Conservation (phyloP, 2,113 vertebrate species). For the Stegostoma tigrinum region DNA sequence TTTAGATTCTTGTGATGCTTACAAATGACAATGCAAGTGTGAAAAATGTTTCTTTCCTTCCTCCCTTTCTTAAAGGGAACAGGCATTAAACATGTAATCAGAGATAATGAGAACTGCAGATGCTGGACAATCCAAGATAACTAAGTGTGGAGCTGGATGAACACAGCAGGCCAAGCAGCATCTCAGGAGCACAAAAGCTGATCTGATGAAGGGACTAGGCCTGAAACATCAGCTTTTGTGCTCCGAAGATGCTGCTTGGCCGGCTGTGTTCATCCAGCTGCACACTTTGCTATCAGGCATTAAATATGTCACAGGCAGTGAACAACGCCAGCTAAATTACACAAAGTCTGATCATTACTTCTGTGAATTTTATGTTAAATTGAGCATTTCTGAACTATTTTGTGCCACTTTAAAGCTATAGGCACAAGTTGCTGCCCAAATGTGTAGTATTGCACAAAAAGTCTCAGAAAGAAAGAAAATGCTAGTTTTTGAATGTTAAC, state of each 20-base stretch:
- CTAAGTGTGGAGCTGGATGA: too few relatives aligned
- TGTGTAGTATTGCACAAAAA: background rate
- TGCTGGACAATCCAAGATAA: too few relatives aligned
- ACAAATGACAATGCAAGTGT: background rate
- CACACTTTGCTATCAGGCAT: too few relatives aligned
- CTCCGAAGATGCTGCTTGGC: too few relatives aligned
- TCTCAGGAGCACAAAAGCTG: too few relatives aligned
- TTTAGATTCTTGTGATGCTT: background rate
- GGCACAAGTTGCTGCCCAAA: background rate
- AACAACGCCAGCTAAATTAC: background rate
- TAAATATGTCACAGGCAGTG: background rate
- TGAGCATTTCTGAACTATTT: background rate
- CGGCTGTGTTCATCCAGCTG: too few relatives aligned
- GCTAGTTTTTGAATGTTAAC: background rate
- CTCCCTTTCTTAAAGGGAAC: background rate
- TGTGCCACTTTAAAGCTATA: background rate
- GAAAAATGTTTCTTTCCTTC: background rate
- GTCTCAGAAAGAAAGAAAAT: background rate
- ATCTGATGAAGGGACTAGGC: too few relatives aligned
- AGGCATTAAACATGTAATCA: background rate
- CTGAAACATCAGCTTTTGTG: too few relatives aligned
- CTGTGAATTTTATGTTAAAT: background rate
- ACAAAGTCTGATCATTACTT: background rate
- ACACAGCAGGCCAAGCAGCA: too few relatives aligned
- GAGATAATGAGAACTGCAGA: too few relatives aligned